phyloP scores from a whole-genome alignment of 2,113 vertebrate species.

The Ellobius talpinus region DNA sequence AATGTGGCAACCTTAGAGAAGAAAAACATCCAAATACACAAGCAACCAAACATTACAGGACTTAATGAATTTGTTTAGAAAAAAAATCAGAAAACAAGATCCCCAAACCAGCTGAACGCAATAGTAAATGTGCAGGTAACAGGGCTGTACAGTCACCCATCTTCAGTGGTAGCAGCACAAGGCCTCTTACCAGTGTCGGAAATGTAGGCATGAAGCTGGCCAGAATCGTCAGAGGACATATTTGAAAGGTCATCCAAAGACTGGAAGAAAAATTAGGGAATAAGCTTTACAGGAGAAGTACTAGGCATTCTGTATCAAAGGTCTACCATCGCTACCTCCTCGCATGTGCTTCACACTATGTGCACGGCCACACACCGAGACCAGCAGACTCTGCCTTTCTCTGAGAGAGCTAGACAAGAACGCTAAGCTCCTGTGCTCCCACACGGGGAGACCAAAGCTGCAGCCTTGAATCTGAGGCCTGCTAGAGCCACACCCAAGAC shows the following conservation, averaged over 20 bases:
- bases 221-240: constrained; percentile 92
- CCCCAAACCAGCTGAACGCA: constrained; percentile 16
- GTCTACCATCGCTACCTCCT: neutral
- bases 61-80: constrained; percentile 31
- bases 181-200: constrained; percentile 96
- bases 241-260: constrained; percentile 97
- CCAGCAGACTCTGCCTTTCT: neutral
- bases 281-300: neutral
- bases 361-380: neutral
- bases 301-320: constrained; percentile 10
- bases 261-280: constrained; percentile 81
- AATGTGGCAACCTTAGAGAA: constrained; percentile 46
- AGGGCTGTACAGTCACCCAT: neutral
- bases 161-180: neutral
- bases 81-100: neutral
- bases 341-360: neutral
- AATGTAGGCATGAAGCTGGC: constrained; percentile 96
- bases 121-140: constrained; percentile 48
- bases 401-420: too few species aligned
- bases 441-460: neutral
- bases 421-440: neutral
- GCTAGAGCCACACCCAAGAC: too few species aligned
- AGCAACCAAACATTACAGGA: constrained; percentile 4
- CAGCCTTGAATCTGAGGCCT: neutral
- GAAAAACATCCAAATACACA: neutral